Base-by-base conservation (phyloP, 2,888 invertebrate genomes). In the Aporophyla nigra region DNA sequence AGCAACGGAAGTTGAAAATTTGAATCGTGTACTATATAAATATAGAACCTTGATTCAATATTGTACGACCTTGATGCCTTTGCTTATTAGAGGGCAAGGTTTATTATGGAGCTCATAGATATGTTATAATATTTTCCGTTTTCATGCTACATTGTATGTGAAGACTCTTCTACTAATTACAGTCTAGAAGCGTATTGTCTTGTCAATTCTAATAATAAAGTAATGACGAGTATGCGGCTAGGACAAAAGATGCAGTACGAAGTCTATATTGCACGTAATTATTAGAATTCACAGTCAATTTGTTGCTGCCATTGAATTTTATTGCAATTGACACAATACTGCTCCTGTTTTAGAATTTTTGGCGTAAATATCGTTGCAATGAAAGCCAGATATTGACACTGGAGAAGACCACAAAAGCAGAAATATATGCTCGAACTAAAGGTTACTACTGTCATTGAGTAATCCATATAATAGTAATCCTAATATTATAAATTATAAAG, bases 231-330 rank as follows among this genome's bases (percentile, higher is more conserved):
- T 69, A 69, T 58, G 33, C 7, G 21, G 51, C 61, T 70, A 49
- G n/a, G 54, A 82, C 85, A 85, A 76, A 70, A 71, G 63, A 59
- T 61, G 53, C 61, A 69, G 71, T 82, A 72, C 66, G 33, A 70
- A 58, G 77, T 82, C 71, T 76, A 62, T 56, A 68, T 62, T 67
- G 53, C 33, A 43, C 19, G 33, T 65, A 27, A 67, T 72, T 85
- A 85, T 81, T 74, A 61, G 33, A 69, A 56, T 80, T 83, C 33
- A 71, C 43, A 58, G 43, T 53, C 51, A 53, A 56, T 71, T 71
- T 65, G 40, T 66, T 58, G 56, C 16, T 81, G 10, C 40, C 27
- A n/a, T 62, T 56, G 61, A 70, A 74, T 70, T 53, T 63, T 24
- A n/a, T 33, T 68, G 19, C 24, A 24, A 59, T 82, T 54, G 62